Conservation (phyloP, 2,797 vertebrate genomes). For the Siniperca undulata region DNA sequence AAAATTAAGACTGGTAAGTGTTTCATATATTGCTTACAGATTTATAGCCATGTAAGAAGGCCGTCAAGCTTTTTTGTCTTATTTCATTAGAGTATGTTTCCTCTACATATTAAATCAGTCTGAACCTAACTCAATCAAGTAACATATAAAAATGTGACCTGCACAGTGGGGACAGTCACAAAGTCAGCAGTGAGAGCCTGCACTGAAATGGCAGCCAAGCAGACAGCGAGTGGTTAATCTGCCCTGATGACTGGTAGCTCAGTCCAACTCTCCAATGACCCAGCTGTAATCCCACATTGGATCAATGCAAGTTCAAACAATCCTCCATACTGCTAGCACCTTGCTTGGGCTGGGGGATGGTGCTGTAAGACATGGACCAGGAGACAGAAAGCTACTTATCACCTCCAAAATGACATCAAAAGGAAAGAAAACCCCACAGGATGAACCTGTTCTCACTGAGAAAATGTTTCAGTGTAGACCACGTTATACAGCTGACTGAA, state of each 20-base stretch:
- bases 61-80: slow-evolving; percentile 18
- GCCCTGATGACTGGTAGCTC: slow-evolving; percentile 80
- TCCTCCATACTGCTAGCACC: slow-evolving; percentile 80
- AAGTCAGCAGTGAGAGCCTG: slow-evolving; percentile 57
- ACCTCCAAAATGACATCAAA: slow-evolving; percentile 85
- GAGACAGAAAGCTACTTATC: slow-evolving; percentile 85
- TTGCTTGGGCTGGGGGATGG: slow-evolving; percentile 73
- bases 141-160: slow-evolving; percentile 61
- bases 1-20: slow-evolving; percentile 27
- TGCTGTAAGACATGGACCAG: slow-evolving; percentile 72
- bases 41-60: slow-evolving; percentile 14
- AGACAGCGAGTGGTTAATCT: slow-evolving; percentile 83
- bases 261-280: slow-evolving; percentile 83
- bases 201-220: slow-evolving; percentile 76
- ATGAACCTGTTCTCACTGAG: slow-evolving; percentile 68
- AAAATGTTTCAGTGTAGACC: slow-evolving; percentile 56
- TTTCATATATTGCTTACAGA: slow-evolving; percentile 26
- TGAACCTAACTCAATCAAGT: slow-evolving; percentile 21
- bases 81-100: slow-evolving; percentile 49
- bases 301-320: slow-evolving; percentile 87
- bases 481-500: slow-evolving; percentile 29
- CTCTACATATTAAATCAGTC: slow-evolving; percentile 43
- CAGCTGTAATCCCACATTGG: slow-evolving; percentile 83
- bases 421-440: slow-evolving; percentile 78
- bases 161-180: slow-evolving; percentile 58